These are phyloP conservation scores for Pardalotus punctatus DNA, from an alignment of 2,113 vertebrate genomes.

Conservation along the genomic window DNA sequence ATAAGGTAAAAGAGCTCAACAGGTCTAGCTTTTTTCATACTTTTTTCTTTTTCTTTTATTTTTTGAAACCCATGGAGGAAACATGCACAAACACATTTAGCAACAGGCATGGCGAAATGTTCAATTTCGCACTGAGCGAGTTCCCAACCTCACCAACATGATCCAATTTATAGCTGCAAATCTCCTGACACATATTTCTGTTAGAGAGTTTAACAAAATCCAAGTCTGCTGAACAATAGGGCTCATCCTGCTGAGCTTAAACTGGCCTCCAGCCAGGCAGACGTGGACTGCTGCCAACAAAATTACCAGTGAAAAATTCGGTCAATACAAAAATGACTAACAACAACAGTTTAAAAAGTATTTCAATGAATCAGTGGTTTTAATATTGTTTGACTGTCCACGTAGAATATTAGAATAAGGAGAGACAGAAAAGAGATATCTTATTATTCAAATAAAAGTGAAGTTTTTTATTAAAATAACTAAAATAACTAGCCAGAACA, in stretches of 20 bases:
- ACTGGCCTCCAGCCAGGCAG: constrained; percentile 35
- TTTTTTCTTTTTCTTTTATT: background rate
- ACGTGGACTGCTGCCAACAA: constrained; percentile 15
- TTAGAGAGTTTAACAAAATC: constrained; percentile 49
- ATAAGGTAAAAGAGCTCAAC: background rate
- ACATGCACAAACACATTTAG: constrained; percentile 53
- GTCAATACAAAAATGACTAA: constrained; percentile 51
- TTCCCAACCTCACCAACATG: constrained; percentile 46
- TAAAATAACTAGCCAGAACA: background rate
- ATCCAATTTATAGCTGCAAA: constrained; percentile 60
- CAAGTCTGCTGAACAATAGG: constrained; percentile 40
- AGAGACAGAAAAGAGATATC: background rate
- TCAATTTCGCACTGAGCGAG: constrained; percentile 36
- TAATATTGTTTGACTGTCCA: constrained; percentile 9
- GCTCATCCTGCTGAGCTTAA: constrained; percentile 35
- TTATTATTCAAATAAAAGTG: constrained; percentile 21
- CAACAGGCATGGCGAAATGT: constrained; percentile 44
- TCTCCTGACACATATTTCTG: constrained; percentile 48
- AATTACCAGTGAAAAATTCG: constrained; percentile 23
- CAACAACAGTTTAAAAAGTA: constrained; percentile 13
- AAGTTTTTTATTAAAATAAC: constrained; percentile 12
- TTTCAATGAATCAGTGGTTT: constrained; percentile 52
- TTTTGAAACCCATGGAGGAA: background rate
- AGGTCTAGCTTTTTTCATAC: background rate
- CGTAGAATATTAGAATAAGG: background rate